A percentile compares a stretch with the other conserved stretches of the same genome.
Conservation (phyloP, 2,888 invertebrate species). For the Sepiola atlantica region DNA sequence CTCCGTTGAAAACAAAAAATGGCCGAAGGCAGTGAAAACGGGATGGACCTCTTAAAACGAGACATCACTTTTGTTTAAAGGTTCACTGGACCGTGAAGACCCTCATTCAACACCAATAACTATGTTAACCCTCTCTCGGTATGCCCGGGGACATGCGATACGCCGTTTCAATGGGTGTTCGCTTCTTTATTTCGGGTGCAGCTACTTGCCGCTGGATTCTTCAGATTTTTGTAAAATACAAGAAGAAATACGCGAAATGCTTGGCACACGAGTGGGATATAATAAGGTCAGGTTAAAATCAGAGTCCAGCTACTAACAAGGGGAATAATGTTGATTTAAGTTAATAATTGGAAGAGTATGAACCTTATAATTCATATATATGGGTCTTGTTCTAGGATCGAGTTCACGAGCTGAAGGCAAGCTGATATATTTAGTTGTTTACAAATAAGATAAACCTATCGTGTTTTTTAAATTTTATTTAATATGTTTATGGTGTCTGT, state of each 20-base stretch:
- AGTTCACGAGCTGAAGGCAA: neutral
- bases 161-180: neutral
- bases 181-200: neutral
- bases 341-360: neutral
- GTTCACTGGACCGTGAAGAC: neutral
- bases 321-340: neutral
- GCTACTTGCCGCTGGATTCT: neutral
- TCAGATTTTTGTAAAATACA: neutral
- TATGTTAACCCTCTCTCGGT: neutral
- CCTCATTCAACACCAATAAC: constrained; percentile 1
- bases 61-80: constrained; percentile 20
- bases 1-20: neutral
- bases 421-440: too few relatives aligned
- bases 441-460: too few relatives aligned
- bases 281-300: neutral
- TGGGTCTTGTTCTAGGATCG: neutral
- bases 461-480: too few relatives aligned
- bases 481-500: too few relatives aligned
- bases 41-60: neutral
- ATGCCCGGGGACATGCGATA: neutral
- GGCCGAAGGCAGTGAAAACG: neutral
- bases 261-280: neutral
- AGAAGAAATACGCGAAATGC: neutral
- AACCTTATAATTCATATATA: neutral
- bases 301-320: neutral